Evolutionary conservation across 2,797 vertebrate species (phyloP).

Genomic region (Mormyrops attenuatus): DNA sequence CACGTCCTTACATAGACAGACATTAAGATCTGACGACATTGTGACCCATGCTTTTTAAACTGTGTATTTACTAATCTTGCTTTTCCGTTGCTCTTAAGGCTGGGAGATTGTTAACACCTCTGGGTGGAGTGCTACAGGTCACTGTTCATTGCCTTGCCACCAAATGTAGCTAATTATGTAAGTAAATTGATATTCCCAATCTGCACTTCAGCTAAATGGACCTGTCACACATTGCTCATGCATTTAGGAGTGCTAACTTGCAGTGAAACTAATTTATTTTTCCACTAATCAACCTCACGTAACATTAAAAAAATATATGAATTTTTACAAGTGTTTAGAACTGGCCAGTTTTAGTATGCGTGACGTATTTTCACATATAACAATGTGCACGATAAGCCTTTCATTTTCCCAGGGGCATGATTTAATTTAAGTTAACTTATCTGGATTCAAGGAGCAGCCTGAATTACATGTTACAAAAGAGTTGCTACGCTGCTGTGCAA

Average conservation of each 20-base stretch:
- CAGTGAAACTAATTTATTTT: neutral
- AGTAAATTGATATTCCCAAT: neutral
- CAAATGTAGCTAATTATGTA: neutral
- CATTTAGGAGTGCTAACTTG: neutral
- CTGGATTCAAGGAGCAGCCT: slow-evolving; percentile 4
- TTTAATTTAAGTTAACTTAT: slow-evolving; percentile 18
- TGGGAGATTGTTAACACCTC: neutral
- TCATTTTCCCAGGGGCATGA: neutral
- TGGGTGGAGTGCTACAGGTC: neutral
- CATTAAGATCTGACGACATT: neutral
- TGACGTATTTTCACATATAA: neutral
- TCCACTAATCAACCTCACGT: neutral
- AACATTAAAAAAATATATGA: neutral
- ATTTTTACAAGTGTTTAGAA: neutral
- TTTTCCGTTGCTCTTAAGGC: neutral
- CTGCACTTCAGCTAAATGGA: neutral
- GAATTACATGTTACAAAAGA: slow-evolving; percentile 45
- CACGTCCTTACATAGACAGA: neutral
- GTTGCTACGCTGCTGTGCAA: slow-evolving; percentile 52
- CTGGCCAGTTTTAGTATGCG: neutral
- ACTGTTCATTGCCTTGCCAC: neutral
- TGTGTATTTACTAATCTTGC: neutral
- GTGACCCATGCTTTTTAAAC: neutral
- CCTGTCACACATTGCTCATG: neutral
- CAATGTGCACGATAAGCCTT: neutral